Conservation (phyloP, 2,888 invertebrate genomes). For the Cecidostiba fungosa region DNA sequence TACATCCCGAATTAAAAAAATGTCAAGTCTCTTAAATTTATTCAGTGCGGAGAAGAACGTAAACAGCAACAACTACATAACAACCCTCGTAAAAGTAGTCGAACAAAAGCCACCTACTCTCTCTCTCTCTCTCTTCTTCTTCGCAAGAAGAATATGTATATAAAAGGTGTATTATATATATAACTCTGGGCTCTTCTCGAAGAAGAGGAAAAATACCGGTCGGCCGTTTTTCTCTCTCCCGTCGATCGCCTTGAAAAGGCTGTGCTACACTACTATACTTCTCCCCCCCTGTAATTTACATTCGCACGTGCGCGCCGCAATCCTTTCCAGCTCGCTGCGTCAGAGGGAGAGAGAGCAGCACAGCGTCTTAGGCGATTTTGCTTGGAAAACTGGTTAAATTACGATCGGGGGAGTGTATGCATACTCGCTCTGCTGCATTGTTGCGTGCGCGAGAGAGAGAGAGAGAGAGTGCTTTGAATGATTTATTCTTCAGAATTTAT, state of each 20-base stretch:
- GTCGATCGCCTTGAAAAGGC: constrained; percentile 36
- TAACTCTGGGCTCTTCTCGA: not conserved
- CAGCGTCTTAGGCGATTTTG: constrained; percentile 37
- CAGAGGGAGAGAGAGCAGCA: not conserved
- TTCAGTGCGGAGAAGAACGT: not conserved
- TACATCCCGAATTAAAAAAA: not conserved
- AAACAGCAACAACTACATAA: not conserved
- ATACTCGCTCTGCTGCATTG: not conserved
- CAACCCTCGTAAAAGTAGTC: constrained; percentile 22
- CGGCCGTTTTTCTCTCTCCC: constrained; percentile 9
- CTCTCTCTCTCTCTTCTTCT: not conserved
- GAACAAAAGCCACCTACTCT: not conserved
- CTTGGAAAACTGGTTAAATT: constrained; percentile 53
- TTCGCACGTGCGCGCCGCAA: constrained; percentile 1
- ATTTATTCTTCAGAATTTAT: not conserved
- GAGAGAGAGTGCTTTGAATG: too few relatives aligned
- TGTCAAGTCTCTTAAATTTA: not conserved
- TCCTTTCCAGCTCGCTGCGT: constrained; percentile 8
- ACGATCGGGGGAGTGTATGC: constrained; percentile 45
- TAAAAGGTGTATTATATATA: too few relatives aligned
- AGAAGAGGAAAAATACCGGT: constrained; percentile 20
- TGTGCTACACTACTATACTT: not conserved
- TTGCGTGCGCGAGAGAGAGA: too few relatives aligned
- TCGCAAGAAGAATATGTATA: not conserved
- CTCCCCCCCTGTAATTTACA: constrained; percentile 38